These are phyloP conservation scores for Antechinus stuartii DNA, from an alignment of 2,113 vertebrate species.

Conservation along the genomic window DNA sequence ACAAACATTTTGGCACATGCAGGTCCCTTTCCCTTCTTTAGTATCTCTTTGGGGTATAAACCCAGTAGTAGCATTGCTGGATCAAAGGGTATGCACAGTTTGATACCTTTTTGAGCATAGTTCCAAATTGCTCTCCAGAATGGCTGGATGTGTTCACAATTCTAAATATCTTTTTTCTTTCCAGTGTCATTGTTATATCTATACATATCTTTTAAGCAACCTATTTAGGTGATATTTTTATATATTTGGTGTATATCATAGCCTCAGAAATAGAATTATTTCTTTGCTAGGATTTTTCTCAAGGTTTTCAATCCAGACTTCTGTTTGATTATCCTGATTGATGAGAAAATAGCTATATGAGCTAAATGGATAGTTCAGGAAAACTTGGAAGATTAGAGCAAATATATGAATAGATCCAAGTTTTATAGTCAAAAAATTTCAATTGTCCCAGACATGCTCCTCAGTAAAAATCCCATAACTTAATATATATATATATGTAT, in stretches of 20 bases:
- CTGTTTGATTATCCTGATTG: conserved; percentile 47
- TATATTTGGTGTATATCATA: not conserved
- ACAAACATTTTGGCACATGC: too few species aligned
- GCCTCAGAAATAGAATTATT: conserved; percentile 35
- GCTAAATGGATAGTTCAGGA: conserved; percentile 53
- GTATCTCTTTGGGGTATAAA: too few species aligned
- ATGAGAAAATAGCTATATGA: conserved; percentile 41
- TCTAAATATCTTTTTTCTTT: not conserved
- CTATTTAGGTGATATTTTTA: not conserved
- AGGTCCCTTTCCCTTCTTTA: too few species aligned
- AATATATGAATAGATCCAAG: conserved; percentile 56
- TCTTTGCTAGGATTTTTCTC: not conserved
- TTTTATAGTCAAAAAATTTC: conserved; percentile 44
- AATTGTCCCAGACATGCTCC: conserved; percentile 43
- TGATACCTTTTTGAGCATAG: too few species aligned
- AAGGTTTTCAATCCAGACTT: conserved; percentile 19
- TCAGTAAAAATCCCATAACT: not conserved
- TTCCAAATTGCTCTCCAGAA: too few species aligned
- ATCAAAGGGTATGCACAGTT: too few species aligned
- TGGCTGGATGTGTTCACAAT: too few species aligned
- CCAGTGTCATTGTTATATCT: not conserved
- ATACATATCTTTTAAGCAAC: not conserved
- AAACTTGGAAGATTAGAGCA: conserved; percentile 48
- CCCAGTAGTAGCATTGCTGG: too few species aligned
- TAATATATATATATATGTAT: not conserved